Evolutionary conservation across 2,888 invertebrate genomes (phyloP).

Genomic region (Melinaea menophilus): DNA sequence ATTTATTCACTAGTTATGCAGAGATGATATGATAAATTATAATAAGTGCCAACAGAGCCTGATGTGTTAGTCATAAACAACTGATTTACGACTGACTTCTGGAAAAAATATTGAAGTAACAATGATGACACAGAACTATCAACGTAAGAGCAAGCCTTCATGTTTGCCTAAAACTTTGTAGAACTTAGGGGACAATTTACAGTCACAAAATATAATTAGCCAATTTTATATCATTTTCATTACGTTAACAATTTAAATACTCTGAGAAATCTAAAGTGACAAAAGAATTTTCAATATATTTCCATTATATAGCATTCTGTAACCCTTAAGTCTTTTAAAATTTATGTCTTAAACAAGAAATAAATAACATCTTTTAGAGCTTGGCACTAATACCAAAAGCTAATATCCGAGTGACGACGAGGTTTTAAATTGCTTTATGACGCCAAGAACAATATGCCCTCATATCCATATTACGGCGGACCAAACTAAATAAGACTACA

Average conservation of each 20-base stretch:
- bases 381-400: slow-evolving; percentile 28
- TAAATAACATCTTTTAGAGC: slow-evolving; percentile 17
- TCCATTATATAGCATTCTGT: background rate
- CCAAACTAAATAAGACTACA: background rate
- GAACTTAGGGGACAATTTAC: no score
- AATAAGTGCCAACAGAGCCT: background rate
- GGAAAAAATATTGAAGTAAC: no score
- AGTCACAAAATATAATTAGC: no score
- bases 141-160: no score
- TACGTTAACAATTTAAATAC: no score
- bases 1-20: slow-evolving; percentile 5
- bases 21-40: background rate
- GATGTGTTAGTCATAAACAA: background rate
- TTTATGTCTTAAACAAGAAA: slow-evolving; percentile 23
- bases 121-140: no score
- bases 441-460: slow-evolving; percentile 26
- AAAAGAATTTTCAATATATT: no score
- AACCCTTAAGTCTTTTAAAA: slow-evolving; percentile 18
- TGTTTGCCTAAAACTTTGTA: no score
- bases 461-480: background rate
- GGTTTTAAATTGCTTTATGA: slow-evolving; percentile 30
- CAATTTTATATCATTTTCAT: no score
- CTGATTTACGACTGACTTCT: no score
- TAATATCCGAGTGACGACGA: slow-evolving; percentile 26
- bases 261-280: no score